A percentile compares a stretch with the other conserved stretches of the same genome.
Conservation (phyloP, 1,140 invertebrate genomes). For the Archegozetes longisetosus region DNA sequence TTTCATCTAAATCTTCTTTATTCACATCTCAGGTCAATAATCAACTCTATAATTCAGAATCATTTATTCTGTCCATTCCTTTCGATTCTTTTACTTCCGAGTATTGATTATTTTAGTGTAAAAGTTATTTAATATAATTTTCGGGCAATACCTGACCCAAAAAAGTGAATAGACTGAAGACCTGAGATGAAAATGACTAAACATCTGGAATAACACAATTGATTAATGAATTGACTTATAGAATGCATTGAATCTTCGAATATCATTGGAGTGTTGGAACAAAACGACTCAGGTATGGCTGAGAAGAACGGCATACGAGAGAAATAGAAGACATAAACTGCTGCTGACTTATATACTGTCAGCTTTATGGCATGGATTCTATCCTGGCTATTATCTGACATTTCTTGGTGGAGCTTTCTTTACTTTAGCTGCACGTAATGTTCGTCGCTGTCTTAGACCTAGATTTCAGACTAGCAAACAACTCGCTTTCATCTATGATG, state of each 20-base stretch:
- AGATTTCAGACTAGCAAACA: conserved; percentile 44
- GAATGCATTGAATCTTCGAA: conserved; percentile 46
- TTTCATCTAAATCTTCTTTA: conserved; percentile 24
- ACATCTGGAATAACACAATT: no score
- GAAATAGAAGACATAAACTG: conserved; percentile 34
- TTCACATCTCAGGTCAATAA: no score
- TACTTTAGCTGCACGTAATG: conserved; percentile 60
- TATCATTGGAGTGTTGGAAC: conserved; percentile 76
- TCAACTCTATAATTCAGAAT: not conserved
- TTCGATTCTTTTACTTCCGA: not conserved
- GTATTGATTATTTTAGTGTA: no score
- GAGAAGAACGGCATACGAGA: conserved; percentile 65
- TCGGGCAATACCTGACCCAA: no score
- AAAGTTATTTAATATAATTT: no score
- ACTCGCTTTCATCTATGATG: conserved; percentile 45
- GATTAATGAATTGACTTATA: no score
- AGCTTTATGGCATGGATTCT: conserved; percentile 92
- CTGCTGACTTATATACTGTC: conserved; percentile 65
- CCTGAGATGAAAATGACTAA: no score
- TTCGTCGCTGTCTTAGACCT: conserved; percentile 52
- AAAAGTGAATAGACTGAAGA: no score
- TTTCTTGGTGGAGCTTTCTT: conserved; percentile 75
- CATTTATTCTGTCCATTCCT: not conserved
- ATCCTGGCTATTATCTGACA: conserved; percentile 91
- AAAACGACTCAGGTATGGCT: conserved; percentile 80